A percentile compares a stretch with the other conserved stretches of the same genome.
Conservation (phyloP, 2,113 vertebrate genomes). For the Diadophis punctatus region DNA sequence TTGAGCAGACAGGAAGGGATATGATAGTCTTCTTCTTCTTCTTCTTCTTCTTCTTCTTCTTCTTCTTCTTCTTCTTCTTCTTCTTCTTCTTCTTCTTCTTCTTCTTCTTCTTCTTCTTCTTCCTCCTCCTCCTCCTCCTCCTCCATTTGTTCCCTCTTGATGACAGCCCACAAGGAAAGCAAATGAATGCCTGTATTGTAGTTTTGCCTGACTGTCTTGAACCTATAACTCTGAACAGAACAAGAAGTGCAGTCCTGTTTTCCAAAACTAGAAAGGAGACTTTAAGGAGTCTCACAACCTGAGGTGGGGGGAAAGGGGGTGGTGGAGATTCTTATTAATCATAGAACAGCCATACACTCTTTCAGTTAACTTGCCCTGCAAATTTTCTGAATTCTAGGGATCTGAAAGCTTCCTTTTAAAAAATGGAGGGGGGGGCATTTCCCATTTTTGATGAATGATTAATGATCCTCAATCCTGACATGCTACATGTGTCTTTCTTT, state of each 20-base stretch:
- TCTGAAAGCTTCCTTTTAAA: too few species aligned
- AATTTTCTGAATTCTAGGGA: background rate
- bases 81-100: too few species aligned
- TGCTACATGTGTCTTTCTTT: background rate
- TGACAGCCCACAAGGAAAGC: background rate
- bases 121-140: background rate
- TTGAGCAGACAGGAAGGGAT: background rate
- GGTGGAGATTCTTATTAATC: background rate
- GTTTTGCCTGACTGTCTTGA: background rate
- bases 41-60: background rate
- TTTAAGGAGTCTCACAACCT: background rate
- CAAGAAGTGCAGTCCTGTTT: background rate
- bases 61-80: too few species aligned
- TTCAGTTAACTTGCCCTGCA: fast-evolving
- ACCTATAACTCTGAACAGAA: background rate
- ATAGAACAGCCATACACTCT: background rate
- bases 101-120: too few species aligned
- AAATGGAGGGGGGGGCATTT: too few species aligned
- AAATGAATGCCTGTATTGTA: too few species aligned
- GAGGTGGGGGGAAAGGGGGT: too few species aligned
- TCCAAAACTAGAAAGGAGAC: background rate
- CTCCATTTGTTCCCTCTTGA: background rate
- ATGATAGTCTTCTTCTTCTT: background rate
- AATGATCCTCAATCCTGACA: background rate
- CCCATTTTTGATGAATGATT: background rate